These are phyloP conservation scores for Holcopasites calliopsidis DNA, from an alignment of 1,140 invertebrate genomes.

Conservation along the genomic window DNA sequence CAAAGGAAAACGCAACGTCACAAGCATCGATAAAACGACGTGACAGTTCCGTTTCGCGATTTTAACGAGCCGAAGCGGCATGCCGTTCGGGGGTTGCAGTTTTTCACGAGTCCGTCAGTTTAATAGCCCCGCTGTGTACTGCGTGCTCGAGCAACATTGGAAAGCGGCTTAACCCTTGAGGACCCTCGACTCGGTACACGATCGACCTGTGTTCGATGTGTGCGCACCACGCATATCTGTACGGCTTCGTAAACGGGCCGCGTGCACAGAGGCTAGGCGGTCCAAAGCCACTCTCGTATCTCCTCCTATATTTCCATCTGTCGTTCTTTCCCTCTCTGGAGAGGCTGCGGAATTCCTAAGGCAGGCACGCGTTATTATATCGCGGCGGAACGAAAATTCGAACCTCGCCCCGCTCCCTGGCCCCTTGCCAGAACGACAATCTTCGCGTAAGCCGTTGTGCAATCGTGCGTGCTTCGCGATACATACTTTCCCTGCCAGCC, in stretches of 20 bases:
- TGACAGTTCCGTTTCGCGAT: constrained; percentile 26
- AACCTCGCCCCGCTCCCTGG: constrained; percentile 46
- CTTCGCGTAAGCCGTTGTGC: constrained; percentile 46
- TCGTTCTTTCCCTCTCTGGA: constrained; percentile 12
- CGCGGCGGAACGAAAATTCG: constrained; percentile 47
- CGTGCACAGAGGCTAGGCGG: not conserved
- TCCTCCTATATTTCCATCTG: not conserved
- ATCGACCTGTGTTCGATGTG: constrained; percentile 48
- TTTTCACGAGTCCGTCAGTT: constrained; percentile 52
- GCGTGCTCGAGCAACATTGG: constrained; percentile 55
- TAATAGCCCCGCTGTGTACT: constrained; percentile 48
- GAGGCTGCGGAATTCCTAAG: constrained; percentile 52
- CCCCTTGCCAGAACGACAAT: constrained; percentile 47
- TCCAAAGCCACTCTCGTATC: constrained; percentile 1
- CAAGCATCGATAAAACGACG: constrained; percentile 1
- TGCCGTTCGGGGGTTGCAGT: not conserved
- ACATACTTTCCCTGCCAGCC: constrained; percentile 35
- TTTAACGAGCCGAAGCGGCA: constrained; percentile 27
- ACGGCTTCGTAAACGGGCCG: not conserved
- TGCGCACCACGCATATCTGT: not conserved
- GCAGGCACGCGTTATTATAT: constrained; percentile 52
- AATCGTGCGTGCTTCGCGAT: constrained; percentile 52
- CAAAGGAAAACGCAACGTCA: not conserved
- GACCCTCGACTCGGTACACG: constrained; percentile 50
- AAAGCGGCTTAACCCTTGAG: constrained; percentile 61